Evolutionary conservation across 2,888 invertebrate genomes (phyloP), one percentile per base, ranked within the genome.

Genomic region (Stenurella melanura): DNA sequence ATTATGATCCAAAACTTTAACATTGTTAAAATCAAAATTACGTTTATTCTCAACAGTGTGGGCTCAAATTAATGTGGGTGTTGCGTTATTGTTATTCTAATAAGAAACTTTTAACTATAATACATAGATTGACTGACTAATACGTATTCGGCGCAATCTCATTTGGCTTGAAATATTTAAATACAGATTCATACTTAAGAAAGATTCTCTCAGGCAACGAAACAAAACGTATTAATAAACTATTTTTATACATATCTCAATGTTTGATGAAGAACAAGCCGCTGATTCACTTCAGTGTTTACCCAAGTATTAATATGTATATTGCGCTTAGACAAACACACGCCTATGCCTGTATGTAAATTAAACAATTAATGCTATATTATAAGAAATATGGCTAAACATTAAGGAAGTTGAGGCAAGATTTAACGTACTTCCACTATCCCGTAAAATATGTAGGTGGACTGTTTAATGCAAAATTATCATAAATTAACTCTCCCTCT

Each of bases 401-500:
- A 58, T 72, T 63, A 17, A 72, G 63, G 72, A 72, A 72, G 72
- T 63, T 17, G 54, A 42, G 60, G 12, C 54, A 54, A 30, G 72
- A 72, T 72, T 72, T 72, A 72, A 61, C 50, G 63, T 54, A 72
- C 63, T 63, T 72, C 63, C 72, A 72, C 50, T 50, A 63, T 54
- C 61, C 15, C n/a, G 67, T 60, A 72, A 72, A 72, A 18, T 19
- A 38, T 72, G 72, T 72, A 63, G 72, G 72, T 54, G 72, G 72
- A 72, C 72, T 72, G 54, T 50, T 72, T 61, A 26, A 63, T 63
- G 54, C 42, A 50, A 70, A 63, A 72, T 72, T 72, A 72, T 50
- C 63, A 72, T 72, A 63, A 72, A 72, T 72, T 72, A 72, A 63
- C 63, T 72, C 72, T 63, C 61, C 63, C 50, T 50, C 50, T 50